phyloP scores from a whole-genome alignment of 2,797 vertebrate genomes.

The Schizothorax lantsangensis region DNA sequence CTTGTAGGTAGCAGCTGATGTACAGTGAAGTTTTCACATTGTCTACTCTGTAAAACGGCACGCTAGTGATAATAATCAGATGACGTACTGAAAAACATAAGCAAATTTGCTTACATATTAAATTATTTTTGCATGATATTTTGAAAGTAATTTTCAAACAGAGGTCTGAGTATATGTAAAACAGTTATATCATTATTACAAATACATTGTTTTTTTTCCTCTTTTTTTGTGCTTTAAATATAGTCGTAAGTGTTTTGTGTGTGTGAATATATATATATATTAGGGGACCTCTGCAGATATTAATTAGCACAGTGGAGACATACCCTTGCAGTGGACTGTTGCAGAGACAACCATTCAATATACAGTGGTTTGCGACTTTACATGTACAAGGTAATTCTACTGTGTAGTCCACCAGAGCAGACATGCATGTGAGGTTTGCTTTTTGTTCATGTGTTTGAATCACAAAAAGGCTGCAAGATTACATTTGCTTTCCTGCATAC shows the following conservation, averaged over 20 bases:
- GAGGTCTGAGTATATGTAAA: constrained; percentile 45
- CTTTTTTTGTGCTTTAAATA: constrained; percentile 50
- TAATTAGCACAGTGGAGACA: constrained; percentile 54
- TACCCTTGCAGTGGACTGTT: constrained; percentile 55
- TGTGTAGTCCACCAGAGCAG: constrained; percentile 63
- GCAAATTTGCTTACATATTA: constrained; percentile 23
- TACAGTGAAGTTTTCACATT: constrained; percentile 50
- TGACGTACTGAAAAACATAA: constrained; percentile 22
- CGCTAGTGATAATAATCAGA: constrained; percentile 30
- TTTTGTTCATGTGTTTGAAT: constrained; percentile 65
- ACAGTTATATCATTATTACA: constrained; percentile 39
- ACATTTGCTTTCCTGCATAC: constrained; percentile 66
- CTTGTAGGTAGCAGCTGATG: constrained; percentile 43
- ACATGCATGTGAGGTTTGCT: constrained; percentile 65
- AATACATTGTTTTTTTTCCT: constrained; percentile 5
- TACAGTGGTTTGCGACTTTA: constrained; percentile 72
- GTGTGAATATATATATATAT: constrained; percentile 30
- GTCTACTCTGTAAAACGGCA: constrained; percentile 43
- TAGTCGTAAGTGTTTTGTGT: constrained; percentile 27
- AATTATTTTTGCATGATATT: constrained; percentile 35
- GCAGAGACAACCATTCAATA: constrained; percentile 46
- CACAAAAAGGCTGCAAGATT: constrained; percentile 55
- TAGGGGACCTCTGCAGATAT: constrained; percentile 49
- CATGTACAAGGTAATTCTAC: constrained; percentile 64
- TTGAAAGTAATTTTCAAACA: constrained; percentile 39